Evolutionary conservation across 1,140 invertebrate species (phyloP).

Genomic region (Glossosoma conforme): DNA sequence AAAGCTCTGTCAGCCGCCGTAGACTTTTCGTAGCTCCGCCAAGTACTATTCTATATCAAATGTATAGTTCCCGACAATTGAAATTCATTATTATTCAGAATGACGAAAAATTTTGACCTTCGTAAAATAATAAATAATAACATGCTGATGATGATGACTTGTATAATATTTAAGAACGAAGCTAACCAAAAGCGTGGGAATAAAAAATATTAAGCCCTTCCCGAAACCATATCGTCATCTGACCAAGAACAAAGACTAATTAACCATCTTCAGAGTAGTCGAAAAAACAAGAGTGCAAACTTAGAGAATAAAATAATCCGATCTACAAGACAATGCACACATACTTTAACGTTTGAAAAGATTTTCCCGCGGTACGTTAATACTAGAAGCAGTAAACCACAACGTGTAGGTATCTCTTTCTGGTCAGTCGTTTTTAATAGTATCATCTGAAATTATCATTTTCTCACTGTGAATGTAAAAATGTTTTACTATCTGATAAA

Average conservation of each 20-base stretch:
- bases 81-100: no score
- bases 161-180: no score
- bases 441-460: background rate
- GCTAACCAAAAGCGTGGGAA: slow-evolving; percentile 7
- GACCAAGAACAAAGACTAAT: slow-evolving; percentile 10
- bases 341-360: background rate
- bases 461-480: slow-evolving; percentile 8
- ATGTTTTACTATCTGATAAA: slow-evolving; percentile 21
- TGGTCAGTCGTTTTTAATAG: background rate
- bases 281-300: slow-evolving; percentile 18
- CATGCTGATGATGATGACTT: no score
- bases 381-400: background rate
- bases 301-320: slow-evolving; percentile 15
- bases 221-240: background rate
- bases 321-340: slow-evolving; percentile 14
- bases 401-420: no score
- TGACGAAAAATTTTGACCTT: no score
- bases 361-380: background rate
- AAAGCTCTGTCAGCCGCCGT: no score
- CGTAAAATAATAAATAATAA: no score
- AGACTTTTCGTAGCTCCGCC: no score
- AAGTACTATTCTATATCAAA: no score
- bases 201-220: background rate
- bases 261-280: slow-evolving; percentile 9
- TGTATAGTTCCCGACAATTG: no score